Evolutionary conservation across 1,140 invertebrate genomes (phyloP).

Genomic region (Idris sp.): DNA sequence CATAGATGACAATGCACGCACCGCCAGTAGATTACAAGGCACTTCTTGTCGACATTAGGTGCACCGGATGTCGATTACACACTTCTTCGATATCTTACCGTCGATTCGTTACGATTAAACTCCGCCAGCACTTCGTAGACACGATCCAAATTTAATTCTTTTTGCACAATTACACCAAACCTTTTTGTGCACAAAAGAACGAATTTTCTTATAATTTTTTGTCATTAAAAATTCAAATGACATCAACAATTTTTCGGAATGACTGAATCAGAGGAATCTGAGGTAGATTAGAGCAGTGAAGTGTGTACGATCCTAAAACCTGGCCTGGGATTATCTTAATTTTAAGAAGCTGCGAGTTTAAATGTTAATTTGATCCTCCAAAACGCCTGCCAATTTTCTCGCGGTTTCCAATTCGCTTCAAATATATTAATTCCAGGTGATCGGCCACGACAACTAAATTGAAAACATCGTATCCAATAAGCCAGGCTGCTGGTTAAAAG

Average conservation of each 20-base stretch:
- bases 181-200: too few species aligned
- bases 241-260: constrained; percentile 20
- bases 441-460: constrained; percentile 75
- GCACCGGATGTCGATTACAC: constrained; percentile 71
- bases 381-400: constrained; percentile 62
- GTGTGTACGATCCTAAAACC: constrained; percentile 35
- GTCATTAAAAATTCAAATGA: too few species aligned
- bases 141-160: too few species aligned
- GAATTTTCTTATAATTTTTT: too few species aligned
- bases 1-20: constrained; percentile 59
- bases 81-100: constrained; percentile 53
- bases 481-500: constrained; percentile 59
- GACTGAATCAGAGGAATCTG: constrained; percentile 39
- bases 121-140: constrained; percentile 8
- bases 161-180: too few species aligned
- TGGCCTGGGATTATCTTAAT: constrained; percentile 54
- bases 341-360: constrained; percentile 67
- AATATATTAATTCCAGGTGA: constrained; percentile 74
- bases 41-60: constrained; percentile 65
- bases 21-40: constrained; percentile 66
- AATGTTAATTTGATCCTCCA: constrained; percentile 67
- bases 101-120: constrained; percentile 68
- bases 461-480: constrained; percentile 73
- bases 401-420: constrained; percentile 50
- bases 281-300: constrained; percentile 53